A percentile compares a stretch with the other conserved stretches of the same genome.
These are phyloP conservation scores for Muraenolepis orangiensis DNA, from an alignment of 2,797 vertebrate species.

Conservation along the genomic window DNA sequence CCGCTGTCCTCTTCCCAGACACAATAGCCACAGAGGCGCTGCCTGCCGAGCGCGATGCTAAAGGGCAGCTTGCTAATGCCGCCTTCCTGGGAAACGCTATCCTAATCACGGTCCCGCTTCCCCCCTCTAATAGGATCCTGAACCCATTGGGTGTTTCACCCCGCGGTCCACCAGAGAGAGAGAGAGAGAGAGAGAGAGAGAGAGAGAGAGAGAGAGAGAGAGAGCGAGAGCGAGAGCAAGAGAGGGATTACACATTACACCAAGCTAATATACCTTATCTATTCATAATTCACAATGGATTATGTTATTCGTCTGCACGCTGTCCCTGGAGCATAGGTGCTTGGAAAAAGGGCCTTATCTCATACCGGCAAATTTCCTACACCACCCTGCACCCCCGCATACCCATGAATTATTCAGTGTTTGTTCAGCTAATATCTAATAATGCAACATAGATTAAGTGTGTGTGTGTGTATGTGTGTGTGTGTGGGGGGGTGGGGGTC, in stretches of 20 bases:
- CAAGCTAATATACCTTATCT: constrained; percentile 62
- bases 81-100: constrained; percentile 31
- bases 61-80: constrained; percentile 20
- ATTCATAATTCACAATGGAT: constrained; percentile 61
- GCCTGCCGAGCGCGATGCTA: background rate
- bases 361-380: constrained; percentile 38
- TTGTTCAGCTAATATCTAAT: constrained; percentile 31
- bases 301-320: constrained; percentile 32
- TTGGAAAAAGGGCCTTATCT: constrained; percentile 40
- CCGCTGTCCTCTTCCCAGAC: background rate
- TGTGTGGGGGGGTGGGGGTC: no score
- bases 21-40: background rate
- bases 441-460: no score
- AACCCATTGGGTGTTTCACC: constrained; percentile 38
- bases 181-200: constrained; percentile 50
- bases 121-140: constrained; percentile 43
- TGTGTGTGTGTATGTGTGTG: no score
- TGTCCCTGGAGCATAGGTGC: constrained; percentile 51
- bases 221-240: no score
- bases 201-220: no score
- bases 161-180: no score
- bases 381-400: no score
- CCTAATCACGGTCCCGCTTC: constrained; percentile 36
- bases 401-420: constrained; percentile 47
- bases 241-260: constrained; percentile 44